Evolutionary conservation across 2,797 vertebrate species (phyloP), one percentile per base, ranked within the genome.

Genomic region (Enteromius trimaculatus): DNA sequence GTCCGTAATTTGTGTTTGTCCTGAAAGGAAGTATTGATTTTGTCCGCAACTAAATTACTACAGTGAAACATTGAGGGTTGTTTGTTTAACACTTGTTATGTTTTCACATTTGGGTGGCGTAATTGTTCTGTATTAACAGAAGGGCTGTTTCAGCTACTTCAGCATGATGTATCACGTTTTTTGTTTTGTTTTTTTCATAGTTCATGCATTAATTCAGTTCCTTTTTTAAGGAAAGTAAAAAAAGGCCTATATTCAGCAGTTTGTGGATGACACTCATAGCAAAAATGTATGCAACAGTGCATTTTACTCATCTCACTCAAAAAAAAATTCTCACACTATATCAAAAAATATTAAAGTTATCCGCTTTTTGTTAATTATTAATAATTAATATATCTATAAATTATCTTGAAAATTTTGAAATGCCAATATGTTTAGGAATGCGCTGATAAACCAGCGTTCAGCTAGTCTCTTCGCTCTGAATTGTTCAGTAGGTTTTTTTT

Each of bases 1-100:
- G 87, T 96, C 95, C 94, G 88, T 92, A 89, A 92, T 88, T 88
- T 93, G 93, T 89, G 89, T 96, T 95, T 92, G 91, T 88, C 96
- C 97, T 99, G 96, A 94, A 98, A 98, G 94, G 95, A 97, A 97
- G 95, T 95, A 97, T 80, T 85, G 80, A 85, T 82, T 82, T 86
- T 80, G 53, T 66, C 92, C 85, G 88, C 71, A 86, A 79, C 79
- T 49, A 79, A 79, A 86, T 86, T 88, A 42, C 49, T 42, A 72
- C 5, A 79, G 49, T 49, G 34, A 37, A 81, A 82, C n/a, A 79
- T 60, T 74, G 72, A 81, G 4, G 39, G 64, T 60, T 74, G n/a
- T 65, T 72, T 58, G 49, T 39, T n/a, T 17, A 34, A 65, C 66
- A 31, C 16, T 13, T 26, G 2, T 34, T 80, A 53, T 55, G 13